Evolutionary conservation across 2,888 invertebrate genomes (phyloP).

Genomic region (Heteromurus nitidus): DNA sequence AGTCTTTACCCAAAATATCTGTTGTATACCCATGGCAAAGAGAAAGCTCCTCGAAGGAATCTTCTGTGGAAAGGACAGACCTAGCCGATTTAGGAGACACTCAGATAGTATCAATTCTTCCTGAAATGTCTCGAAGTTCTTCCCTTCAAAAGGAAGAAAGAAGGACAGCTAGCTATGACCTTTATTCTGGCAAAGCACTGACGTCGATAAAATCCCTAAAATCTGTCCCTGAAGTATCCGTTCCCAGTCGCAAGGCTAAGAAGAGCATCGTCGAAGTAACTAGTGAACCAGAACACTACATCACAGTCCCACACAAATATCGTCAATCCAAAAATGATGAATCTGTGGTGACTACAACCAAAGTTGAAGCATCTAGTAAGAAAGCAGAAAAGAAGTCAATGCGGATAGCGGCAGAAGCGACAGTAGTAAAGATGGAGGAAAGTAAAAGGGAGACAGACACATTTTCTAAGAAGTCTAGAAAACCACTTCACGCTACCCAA

Average conservation of each 20-base stretch:
- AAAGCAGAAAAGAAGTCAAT: slow-evolving; percentile 28
- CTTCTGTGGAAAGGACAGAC: slow-evolving; percentile 34
- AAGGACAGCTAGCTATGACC: slow-evolving; percentile 28
- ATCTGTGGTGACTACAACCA: no score
- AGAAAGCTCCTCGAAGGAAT: slow-evolving; percentile 50
- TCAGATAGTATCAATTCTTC: slow-evolving; percentile 65
- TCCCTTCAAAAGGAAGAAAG: slow-evolving; percentile 1
- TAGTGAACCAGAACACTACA: slow-evolving; percentile 57
- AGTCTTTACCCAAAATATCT: slow-evolving; percentile 68
- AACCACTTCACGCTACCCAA: slow-evolving; percentile 62
- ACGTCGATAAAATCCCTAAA: slow-evolving; percentile 55
- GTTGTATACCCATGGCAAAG: slow-evolving; percentile 72
- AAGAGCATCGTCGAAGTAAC: slow-evolving; percentile 56
- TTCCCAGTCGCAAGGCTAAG: slow-evolving; percentile 23
- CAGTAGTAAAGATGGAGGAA: neutral
- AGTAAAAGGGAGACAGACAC: slow-evolving; percentile 37
- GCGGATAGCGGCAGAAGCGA: neutral
- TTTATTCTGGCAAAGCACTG: slow-evolving; percentile 37
- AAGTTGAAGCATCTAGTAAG: neutral
- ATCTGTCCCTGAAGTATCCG: slow-evolving; percentile 59
- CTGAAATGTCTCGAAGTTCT: slow-evolving; percentile 25
- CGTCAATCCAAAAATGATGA: no score
- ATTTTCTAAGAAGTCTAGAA: slow-evolving; percentile 51
- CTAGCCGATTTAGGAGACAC: slow-evolving; percentile 19
- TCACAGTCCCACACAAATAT: slow-evolving; percentile 18